Evolutionary conservation across 2,888 invertebrate species (phyloP).

Genomic region (Tenthredo amoena): DNA sequence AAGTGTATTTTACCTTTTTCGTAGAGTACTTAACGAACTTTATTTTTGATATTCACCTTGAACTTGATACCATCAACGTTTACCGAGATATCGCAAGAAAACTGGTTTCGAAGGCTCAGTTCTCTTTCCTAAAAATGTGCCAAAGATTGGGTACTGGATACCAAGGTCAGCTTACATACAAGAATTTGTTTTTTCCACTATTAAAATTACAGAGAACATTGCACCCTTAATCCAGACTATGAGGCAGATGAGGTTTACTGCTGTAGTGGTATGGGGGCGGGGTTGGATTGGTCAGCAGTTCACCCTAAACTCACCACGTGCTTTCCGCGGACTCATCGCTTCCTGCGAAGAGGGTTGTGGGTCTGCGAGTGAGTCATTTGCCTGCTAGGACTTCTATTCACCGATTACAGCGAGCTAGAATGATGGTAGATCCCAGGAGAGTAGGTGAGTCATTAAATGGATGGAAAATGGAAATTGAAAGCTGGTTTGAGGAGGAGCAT

Average conservation of each 20-base stretch:
- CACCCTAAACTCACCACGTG: not conserved
- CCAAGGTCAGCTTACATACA: too few species aligned
- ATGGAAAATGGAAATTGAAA: not conserved
- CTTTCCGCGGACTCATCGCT: constrained; percentile 42
- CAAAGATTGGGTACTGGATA: too few species aligned
- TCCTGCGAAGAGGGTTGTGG: constrained; percentile 35
- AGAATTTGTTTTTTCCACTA: not conserved
- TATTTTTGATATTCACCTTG: not conserved
- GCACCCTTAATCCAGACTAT: not conserved
- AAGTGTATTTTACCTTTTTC: not conserved
- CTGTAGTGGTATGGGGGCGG: not conserved
- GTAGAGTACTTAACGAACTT: not conserved
- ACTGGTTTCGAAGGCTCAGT: not conserved
- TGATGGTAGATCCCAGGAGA: not conserved
- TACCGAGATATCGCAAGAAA: not conserved
- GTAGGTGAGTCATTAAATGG: not conserved
- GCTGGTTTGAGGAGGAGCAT: not conserved
- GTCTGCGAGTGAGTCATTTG: constrained; percentile 37
- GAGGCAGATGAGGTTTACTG: not conserved
- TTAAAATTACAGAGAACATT: not conserved
- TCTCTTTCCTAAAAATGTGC: too few species aligned
- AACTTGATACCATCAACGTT: not conserved
- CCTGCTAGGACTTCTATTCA: not conserved
- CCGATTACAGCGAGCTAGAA: not conserved
- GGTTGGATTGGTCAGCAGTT: constrained; percentile 38